Evolutionary conservation across 2,113 vertebrate species (phyloP), one percentile per base, ranked within the genome.

Genomic region (Antechinus flavipes): DNA sequence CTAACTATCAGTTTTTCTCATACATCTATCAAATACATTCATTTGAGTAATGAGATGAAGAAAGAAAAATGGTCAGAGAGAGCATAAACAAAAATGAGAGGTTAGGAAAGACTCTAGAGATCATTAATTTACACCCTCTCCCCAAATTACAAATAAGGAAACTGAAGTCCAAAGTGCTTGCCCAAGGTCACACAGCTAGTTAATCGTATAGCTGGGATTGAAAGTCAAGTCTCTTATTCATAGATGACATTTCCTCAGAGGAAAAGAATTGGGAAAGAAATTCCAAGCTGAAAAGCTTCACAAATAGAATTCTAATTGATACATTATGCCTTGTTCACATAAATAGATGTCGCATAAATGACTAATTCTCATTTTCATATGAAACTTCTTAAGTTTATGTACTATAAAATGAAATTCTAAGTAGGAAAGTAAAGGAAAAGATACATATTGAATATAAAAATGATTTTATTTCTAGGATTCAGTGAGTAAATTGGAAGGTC

Each of bases 401-500:
- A 92, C 92, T 76, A 91, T 90, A 26, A 91, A 94, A 84, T 95
- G 84, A n/a, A 61, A 90, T 95, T 61, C 11, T 84, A 90, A 94
- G 25, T 94, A 91, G 94, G 91, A 96, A 96, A 91, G 30, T 61
- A 91, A n/a, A 93, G 94, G 91, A 26, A 91, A 42, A 91, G 84
- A 8, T 93, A 54, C 92, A 54, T 91, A 54, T 93, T 54, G 1
- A 91, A 54, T 53, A 94, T 94, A 22, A 92, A 14, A 24, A 1
- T 96, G 94, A 27, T 90, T 98, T 97, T 95, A 1, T 95, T 98
- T 98, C 50, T 97, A 98, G 98, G 97, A 92, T 93, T 95, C 97
- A 16, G 96, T 98, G 90, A 96, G 98, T 94, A 98, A 98, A 0
- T 89, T 98, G 95, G 98, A 98, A 97, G 96, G 90, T 27, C 97